Percentiles rank a stretch among this genome's conserved stretches.
Evolutionary conservation across 2,888 invertebrate species (phyloP).

Genomic region (Chorisops tibialis): DNA sequence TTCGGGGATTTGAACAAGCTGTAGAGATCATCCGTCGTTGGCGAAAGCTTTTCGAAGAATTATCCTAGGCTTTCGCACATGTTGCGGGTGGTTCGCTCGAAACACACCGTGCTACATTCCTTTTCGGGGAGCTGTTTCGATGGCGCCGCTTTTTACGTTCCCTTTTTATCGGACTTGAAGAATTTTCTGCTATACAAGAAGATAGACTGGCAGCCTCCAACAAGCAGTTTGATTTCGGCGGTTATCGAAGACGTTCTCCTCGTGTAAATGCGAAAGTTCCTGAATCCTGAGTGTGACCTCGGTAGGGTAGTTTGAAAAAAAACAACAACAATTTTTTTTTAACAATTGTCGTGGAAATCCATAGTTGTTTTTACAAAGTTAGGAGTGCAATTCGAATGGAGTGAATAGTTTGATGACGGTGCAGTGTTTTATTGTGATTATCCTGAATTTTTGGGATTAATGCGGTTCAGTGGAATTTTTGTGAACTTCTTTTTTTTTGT

Average conservation of each 20-base stretch:
- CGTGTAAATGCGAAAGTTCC: not conserved
- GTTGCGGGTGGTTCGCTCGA: conserved; percentile 7
- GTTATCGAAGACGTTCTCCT: conserved; percentile 10
- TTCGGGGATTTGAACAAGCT: not conserved
- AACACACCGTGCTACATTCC: conserved; percentile 3
- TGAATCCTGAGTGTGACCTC: too few species aligned
- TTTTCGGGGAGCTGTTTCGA: conserved; percentile 6
- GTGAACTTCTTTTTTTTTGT: too few species aligned
- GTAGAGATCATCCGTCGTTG: not conserved
- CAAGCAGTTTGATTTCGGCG: conserved; percentile 15
- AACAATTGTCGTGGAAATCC: too few species aligned
- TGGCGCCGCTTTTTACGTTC: conserved; percentile 22
- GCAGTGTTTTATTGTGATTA: too few species aligned
- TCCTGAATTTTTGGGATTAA: too few species aligned
- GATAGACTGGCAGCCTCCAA: conserved; percentile 21
- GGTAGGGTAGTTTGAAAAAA: too few species aligned
- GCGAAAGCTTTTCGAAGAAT: not conserved
- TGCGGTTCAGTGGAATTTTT: too few species aligned
- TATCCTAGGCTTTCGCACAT: conserved; percentile 12
- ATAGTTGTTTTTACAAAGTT: too few species aligned
- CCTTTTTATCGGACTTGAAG: conserved; percentile 16
- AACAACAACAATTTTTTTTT: too few species aligned
- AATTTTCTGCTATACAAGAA: conserved; percentile 13
- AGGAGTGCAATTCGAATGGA: too few species aligned
- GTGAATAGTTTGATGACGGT: too few species aligned